Evolutionary conservation across 2,888 invertebrate species (phyloP).

Genomic region (Scaptodrosophila latifasciaeformis): DNA sequence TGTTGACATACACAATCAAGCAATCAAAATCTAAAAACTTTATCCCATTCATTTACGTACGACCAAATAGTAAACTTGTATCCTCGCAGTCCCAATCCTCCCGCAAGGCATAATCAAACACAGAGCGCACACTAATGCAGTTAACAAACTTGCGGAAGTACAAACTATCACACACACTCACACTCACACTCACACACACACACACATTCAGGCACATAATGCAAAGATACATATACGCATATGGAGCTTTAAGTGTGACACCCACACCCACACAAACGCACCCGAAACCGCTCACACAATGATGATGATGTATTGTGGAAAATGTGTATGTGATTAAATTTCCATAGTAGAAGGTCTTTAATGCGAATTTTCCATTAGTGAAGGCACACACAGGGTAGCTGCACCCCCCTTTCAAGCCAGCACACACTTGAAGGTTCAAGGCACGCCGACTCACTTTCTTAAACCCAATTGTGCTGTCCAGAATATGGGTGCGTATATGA

Average conservation of each 20-base stretch:
- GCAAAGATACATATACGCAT: conserved; percentile 41
- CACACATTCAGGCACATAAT: conserved; percentile 10
- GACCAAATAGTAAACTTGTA: conserved; percentile 42
- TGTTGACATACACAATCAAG: conserved; percentile 69
- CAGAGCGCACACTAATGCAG: conserved; percentile 61
- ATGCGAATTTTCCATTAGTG: conserved; percentile 69
- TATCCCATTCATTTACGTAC: conserved; percentile 55
- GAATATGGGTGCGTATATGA: conserved; percentile 25
- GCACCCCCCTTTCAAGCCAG: too few relatives aligned
- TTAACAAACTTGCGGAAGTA: conserved; percentile 63
- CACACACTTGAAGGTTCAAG: conserved; percentile 50
- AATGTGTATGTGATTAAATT: conserved; percentile 68
- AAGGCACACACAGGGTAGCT: conserved; percentile 1
- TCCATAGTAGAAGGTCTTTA: conserved; percentile 69
- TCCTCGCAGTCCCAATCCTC: conserved; percentile 29
- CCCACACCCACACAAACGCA: conserved; percentile 1
- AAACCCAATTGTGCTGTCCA: conserved; percentile 11
- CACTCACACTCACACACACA: conserved; percentile 19
- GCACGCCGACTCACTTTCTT: conserved; percentile 44
- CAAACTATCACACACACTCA: conserved; percentile 28
- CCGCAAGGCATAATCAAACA: conserved; percentile 64
- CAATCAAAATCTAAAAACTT: conserved; percentile 70
- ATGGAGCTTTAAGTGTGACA: conserved; percentile 56
- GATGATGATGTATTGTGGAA: conserved; percentile 69
- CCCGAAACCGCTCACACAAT: conserved; percentile 28